A percentile compares a stretch with the other conserved stretches of the same genome.
phyloP scores from a whole-genome alignment of 2,797 vertebrate genomes.

The Psittacula echo region DNA sequence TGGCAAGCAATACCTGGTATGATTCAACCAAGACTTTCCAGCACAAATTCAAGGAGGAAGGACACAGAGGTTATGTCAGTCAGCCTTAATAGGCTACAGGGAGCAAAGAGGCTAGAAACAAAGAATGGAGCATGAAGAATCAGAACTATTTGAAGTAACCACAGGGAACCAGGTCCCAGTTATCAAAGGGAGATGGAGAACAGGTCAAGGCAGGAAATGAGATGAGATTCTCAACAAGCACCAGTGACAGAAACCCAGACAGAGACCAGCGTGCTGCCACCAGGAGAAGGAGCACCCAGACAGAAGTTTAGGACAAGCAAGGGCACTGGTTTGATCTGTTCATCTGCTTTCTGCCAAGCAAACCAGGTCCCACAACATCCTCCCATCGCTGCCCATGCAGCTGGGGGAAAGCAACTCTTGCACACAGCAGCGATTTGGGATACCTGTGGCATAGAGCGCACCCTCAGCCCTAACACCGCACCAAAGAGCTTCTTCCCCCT shows the following conservation, averaged over 20 bases:
- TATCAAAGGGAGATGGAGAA: background rate
- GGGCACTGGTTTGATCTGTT: constrained; percentile 16
- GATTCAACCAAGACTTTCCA: background rate
- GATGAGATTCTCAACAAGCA: background rate
- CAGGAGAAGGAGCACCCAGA: constrained; percentile 1
- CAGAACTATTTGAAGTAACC: background rate
- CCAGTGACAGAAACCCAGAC: background rate
- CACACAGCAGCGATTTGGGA: background rate
- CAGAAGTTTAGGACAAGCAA: constrained; percentile 30
- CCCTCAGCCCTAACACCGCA: background rate
- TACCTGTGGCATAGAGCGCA: fast-evolving
- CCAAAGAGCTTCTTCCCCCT: background rate
- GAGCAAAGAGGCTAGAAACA: background rate
- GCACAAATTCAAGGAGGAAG: background rate
- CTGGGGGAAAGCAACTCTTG: background rate
- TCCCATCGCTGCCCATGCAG: background rate
- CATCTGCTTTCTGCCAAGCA: background rate
- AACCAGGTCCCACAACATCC: background rate
- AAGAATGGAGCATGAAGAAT: background rate
- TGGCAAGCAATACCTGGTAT: background rate
- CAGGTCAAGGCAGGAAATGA: background rate
- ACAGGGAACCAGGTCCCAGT: background rate
- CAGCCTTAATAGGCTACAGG: background rate
- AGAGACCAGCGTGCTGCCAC: background rate
- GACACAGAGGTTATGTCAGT: background rate